Conservation (phyloP, 2,888 invertebrate genomes). For the Xylocampa areola region DNA sequence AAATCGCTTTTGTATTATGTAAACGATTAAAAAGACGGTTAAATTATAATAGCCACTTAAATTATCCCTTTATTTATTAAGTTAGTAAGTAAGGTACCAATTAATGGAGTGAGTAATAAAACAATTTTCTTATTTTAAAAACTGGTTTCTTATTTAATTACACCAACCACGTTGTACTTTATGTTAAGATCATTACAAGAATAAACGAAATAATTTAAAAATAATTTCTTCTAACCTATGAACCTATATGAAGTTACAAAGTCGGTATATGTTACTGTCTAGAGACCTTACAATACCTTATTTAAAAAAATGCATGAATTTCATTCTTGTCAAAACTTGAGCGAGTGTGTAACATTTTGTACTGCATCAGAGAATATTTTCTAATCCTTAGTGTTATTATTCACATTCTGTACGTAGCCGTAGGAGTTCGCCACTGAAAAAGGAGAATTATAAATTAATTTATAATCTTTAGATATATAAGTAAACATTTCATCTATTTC, state of each 20-base stretch:
- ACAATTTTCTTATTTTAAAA: slow-evolving; percentile 33
- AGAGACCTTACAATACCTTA: slow-evolving; percentile 39
- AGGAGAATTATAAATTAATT: too few species aligned
- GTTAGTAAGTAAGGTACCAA: slow-evolving; percentile 11
- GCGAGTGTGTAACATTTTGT: slow-evolving; percentile 36
- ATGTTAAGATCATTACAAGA: slow-evolving; percentile 15
- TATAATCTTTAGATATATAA: too few species aligned
- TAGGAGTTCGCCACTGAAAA: slow-evolving; percentile 90
- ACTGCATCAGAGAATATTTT: slow-evolving; percentile 13
- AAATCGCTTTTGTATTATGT: slow-evolving; percentile 7
- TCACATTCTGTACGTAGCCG: slow-evolving; percentile 80
- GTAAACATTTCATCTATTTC: too few species aligned
- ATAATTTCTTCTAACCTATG: slow-evolving; percentile 1
- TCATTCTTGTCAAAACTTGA: slow-evolving; percentile 28
- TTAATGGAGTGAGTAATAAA: slow-evolving; percentile 36
- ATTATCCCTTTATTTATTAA: slow-evolving; percentile 31
- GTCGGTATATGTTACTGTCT: slow-evolving; percentile 3
- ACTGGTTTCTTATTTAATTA: slow-evolving; percentile 38
- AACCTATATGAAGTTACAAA: slow-evolving; percentile 9
- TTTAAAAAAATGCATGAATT: slow-evolving; percentile 40
- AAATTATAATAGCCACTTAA: slow-evolving; percentile 18
- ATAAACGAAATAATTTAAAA: slow-evolving; percentile 2
- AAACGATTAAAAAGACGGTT: neutral
- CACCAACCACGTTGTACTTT: slow-evolving; percentile 51
- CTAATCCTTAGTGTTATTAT: slow-evolving; percentile 69